Evolutionary conservation across 2,797 vertebrate genomes (phyloP).

Genomic region (Numenius phaeopus): DNA sequence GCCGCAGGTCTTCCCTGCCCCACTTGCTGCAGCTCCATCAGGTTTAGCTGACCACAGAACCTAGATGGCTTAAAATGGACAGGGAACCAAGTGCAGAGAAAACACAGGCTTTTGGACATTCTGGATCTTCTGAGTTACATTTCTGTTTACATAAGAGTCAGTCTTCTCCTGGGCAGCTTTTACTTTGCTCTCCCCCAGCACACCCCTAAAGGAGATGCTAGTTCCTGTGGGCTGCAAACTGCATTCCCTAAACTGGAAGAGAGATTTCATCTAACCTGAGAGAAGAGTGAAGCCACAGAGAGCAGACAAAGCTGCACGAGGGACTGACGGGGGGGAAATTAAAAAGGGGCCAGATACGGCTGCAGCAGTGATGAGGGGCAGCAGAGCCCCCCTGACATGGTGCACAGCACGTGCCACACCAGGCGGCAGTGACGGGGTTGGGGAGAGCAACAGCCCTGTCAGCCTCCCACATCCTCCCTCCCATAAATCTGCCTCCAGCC

Average conservation of each 20-base stretch:
- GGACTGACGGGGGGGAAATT: neutral
- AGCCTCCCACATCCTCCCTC: neutral
- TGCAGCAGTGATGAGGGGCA: accelerated
- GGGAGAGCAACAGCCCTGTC: neutral
- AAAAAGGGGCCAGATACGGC: neutral
- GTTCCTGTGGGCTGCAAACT: neutral
- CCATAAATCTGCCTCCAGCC: neutral
- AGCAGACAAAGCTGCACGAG: neutral
- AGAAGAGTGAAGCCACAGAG: neutral
- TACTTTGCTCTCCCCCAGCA: neutral
- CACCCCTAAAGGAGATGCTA: neutral
- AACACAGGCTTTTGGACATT: neutral
- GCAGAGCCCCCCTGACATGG: neutral
- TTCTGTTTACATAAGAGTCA: neutral
- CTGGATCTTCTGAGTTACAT: neutral
- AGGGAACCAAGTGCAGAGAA: neutral
- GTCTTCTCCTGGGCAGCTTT: neutral
- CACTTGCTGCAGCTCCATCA: neutral
- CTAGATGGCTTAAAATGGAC: neutral
- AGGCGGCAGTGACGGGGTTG: neutral
- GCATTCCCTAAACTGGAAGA: neutral
- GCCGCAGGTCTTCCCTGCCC: accelerated
- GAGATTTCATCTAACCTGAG: accelerated
- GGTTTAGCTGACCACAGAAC: neutral
- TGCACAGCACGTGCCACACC: accelerated